Percentiles rank a stretch among this genome's conserved stretches.
These are phyloP conservation scores for Ginglymostoma cirratum DNA, from an alignment of 2,113 vertebrate species.

Conservation along the genomic window DNA sequence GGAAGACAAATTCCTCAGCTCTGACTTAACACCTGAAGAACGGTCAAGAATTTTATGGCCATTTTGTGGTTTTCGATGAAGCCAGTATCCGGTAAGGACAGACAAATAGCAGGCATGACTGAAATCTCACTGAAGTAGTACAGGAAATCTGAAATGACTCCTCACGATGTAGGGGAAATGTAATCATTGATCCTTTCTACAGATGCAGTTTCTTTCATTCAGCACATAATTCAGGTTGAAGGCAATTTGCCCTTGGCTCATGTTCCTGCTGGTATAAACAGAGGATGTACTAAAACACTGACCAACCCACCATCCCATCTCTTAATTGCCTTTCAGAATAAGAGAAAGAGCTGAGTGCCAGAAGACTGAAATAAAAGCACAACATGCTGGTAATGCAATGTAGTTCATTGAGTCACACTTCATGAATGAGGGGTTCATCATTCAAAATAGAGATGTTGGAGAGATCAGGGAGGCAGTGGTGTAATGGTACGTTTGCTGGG, in stretches of 20 bases:
- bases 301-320: neutral
- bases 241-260: neutral
- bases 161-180: neutral
- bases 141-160: neutral
- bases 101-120: neutral
- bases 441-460: too few relatives aligned
- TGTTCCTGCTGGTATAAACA: neutral
- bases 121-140: neutral
- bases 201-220: neutral
- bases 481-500: too few relatives aligned
- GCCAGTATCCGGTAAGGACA: neutral
- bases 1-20: neutral
- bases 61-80: neutral
- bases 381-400: neutral
- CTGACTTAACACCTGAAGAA: neutral
- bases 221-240: neutral
- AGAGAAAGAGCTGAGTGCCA: neutral
- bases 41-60: neutral
- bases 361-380: constrained; percentile 2
- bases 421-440: too few relatives aligned
- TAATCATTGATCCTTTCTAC: neutral
- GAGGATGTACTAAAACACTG: neutral
- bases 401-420: neutral
- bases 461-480: too few relatives aligned
- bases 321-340: neutral